Percentiles rank a stretch among this genome's conserved stretches.
Conservation (phyloP, 2,888 invertebrate species). For the Eilema depressum region DNA sequence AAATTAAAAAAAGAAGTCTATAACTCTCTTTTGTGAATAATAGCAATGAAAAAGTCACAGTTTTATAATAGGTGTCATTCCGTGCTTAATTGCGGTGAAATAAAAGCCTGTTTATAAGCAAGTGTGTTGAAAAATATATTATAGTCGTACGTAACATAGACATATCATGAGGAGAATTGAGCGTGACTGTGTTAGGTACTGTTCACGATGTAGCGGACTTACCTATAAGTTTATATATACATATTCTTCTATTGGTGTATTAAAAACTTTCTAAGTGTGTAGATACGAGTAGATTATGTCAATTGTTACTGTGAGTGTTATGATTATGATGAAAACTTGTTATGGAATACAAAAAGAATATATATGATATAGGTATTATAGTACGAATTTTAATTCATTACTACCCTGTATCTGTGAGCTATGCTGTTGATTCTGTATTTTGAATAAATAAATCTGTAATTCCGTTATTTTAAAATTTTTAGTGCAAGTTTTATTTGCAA, state of each 20-base stretch:
- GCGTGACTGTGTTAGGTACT: background rate
- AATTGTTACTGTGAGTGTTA: background rate
- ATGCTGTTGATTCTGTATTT: background rate
- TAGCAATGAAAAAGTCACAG: no score
- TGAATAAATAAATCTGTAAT: no score
- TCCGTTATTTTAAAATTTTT: no score
- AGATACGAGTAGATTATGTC: background rate
- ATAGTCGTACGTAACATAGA: background rate
- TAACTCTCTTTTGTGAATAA: no score
- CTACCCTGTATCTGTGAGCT: background rate
- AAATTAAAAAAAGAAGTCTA: no score
- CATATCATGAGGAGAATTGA: conserved; percentile 15
- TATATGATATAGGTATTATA: background rate
- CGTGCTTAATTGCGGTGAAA: no score
- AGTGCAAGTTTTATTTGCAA: no score
- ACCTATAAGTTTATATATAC: background rate
- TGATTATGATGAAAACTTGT: background rate
- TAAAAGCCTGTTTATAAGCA: no score
- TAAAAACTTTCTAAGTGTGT: background rate
- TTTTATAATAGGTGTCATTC: no score
- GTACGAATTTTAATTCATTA: background rate
- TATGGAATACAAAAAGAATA: background rate
- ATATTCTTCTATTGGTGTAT: background rate
- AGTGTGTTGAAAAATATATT: background rate
- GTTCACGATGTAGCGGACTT: background rate